Base-by-base conservation (phyloP, 2,797 vertebrate species). In the Nothura maculosa region DNA sequence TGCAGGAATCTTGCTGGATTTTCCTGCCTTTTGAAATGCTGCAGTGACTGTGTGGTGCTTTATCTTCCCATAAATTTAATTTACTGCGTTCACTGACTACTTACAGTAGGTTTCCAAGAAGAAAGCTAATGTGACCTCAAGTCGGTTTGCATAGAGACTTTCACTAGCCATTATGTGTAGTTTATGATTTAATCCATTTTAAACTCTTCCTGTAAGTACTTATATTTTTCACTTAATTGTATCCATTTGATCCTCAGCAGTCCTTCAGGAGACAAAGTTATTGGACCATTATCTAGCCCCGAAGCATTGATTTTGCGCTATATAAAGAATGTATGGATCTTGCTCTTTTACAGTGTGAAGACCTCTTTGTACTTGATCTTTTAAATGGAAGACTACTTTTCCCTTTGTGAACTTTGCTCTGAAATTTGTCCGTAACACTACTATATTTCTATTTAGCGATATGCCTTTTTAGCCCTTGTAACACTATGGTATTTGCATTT, bases 151-250 rank as follows among this genome's bases (percentile, higher is more conserved):
- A 50, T 14, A 4, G 47, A 81, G 48, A 20, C 7, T 81, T 77
- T 78, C 91, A 52, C 9, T 54, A 48, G 86, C 66, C 83, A 72
- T 94, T 92, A 87, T 54, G n/a, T 62, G 22, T 68, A 63, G 36
- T 77, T 93, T 92, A 95, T 82, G 88, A 87, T 93, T 90, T 68
- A 94, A 96, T 96, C 88, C 64, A 85, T 92, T 92, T 90, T 20
- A 83, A 94, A 93, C 42, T 19, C 86, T 95, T 96, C 93, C 90
- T 92, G 94, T 90, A 94, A 96, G 83, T 90, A 72, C 88, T 90
- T 92, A 34, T 28, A 88, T 94, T 94, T 94, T 90, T 75, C 72
- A 62, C 58, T 82, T 96, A 92, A 94, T 94, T 89, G 92, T 92
- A 32, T 77, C 81, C 68, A 7, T 91, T 87, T 92, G 90, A 77